These are phyloP conservation scores for Deilephila porcellus DNA, from an alignment of 2,888 invertebrate genomes.

Conservation along the genomic window DNA sequence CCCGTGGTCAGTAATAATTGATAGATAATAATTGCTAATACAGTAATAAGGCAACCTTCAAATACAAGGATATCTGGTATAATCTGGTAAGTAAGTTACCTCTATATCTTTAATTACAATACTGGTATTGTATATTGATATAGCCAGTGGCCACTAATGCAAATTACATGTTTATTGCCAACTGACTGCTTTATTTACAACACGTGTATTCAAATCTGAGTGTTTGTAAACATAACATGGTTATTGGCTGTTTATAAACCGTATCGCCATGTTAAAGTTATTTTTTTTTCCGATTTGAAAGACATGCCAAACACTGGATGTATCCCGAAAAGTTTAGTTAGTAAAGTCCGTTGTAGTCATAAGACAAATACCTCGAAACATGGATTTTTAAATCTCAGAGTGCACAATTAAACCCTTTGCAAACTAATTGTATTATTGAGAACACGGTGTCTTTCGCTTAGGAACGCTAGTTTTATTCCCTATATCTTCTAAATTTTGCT, in stretches of 20 bases:
- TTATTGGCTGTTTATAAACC: background rate
- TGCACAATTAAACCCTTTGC: background rate
- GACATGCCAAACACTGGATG: too few relatives aligned
- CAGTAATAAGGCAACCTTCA: too few relatives aligned
- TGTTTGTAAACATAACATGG: conserved; percentile 18
- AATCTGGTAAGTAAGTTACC: too few relatives aligned
- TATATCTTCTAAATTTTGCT: too few relatives aligned
- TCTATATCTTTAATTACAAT: background rate
- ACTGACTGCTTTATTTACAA: background rate
- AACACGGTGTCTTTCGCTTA: background rate
- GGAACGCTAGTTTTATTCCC: background rate
- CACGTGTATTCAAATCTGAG: conserved; percentile 2
- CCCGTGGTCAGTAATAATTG: too few relatives aligned
- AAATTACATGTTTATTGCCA: conserved; percentile 9
- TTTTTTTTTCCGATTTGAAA: too few relatives aligned
- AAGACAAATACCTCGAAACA: too few relatives aligned
- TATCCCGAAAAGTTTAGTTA: too few relatives aligned
- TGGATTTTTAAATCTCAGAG: too few relatives aligned
- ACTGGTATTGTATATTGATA: background rate
- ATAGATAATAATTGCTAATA: too few relatives aligned
- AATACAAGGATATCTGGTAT: too few relatives aligned
- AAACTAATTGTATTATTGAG: background rate
- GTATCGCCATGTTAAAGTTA: background rate
- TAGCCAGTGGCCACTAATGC: background rate
- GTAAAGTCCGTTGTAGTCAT: too few relatives aligned